Percentiles rank a stretch among this genome's conserved stretches.
phyloP scores from a whole-genome alignment of 2,113 vertebrate genomes.

The Neofelis nebulosa region DNA sequence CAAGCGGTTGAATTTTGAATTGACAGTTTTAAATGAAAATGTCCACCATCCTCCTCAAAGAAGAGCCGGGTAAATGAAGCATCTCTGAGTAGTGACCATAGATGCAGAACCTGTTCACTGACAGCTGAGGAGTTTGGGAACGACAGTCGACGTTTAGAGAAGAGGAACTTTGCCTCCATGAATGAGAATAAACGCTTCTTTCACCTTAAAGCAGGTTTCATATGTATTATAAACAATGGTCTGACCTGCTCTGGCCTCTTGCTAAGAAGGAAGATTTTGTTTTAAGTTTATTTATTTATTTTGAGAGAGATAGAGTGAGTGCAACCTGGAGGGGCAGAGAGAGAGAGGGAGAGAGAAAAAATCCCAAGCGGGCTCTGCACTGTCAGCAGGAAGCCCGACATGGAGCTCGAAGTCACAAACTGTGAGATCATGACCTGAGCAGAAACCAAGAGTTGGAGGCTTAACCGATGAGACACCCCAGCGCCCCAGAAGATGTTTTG shows the following conservation, averaged over 20 bases:
- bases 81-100: accelerated
- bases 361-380: too few relatives aligned
- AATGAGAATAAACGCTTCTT: neutral
- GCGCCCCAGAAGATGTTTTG: too few relatives aligned
- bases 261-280: neutral
- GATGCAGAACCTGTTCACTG: accelerated
- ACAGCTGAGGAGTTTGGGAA: neutral
- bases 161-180: neutral
- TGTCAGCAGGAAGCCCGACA: too few relatives aligned
- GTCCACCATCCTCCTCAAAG: neutral
- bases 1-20: neutral
- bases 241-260: too few relatives aligned
- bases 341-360: too few relatives aligned
- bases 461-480: too few relatives aligned
- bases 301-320: too few relatives aligned
- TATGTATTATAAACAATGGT: accelerated
- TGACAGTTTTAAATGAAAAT: neutral
- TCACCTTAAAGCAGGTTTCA: neutral
- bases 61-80: neutral
- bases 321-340: too few relatives aligned
- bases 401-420: too few relatives aligned
- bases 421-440: too few relatives aligned
- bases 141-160: accelerated
- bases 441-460: too few relatives aligned
- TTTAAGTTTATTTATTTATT: too few relatives aligned